Evolutionary conservation across 2,888 invertebrate genomes (phyloP), one percentile per base, ranked within the genome.

Genomic region (Paralinhomoeus sp.): DNA sequence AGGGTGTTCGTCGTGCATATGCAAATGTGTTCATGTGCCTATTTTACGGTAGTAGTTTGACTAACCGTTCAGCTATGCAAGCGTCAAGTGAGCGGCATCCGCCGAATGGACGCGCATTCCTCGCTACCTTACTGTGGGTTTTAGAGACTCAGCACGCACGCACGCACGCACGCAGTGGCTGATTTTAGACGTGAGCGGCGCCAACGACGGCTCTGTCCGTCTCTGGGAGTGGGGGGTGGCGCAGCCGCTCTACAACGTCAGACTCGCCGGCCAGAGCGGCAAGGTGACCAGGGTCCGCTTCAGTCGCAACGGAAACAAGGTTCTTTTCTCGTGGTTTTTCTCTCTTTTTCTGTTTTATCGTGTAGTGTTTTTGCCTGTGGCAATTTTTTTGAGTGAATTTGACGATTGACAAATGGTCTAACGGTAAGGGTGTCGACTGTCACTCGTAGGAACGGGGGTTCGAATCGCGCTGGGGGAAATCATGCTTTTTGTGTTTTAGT

Each of bases 191-290:
- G 67, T 91, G 54, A 84, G 85, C 37, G 91, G 91, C 45, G 80
- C 84, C 15, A 83, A 84, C 62, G 91, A 91, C 68, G 89, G 91
- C 12, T 85, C 87, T 0, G 87, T 91, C 1, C 78, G 81, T 53
- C 72, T 91, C 50, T 87, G 93, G 89, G 93, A 97, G 68, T 97
- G 93, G 91, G 85, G 84, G 9, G 89, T 53, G 18, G 75, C 77
- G 41, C 79, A 80, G 48, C 79, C 82, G 36, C 80, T 89, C 17
- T 80, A 84, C 57, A 77, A 78, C 22, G 85, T 87, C 1, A 73
- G 89, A 35, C 77, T 82, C n/a, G 75, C 85, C 0, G 89, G 89
- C 31, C 85, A 89, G 5, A 87, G 81, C 65, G 65, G 64, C 24
- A 71, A 70, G 55, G 91, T 93, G 46, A 87, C 87, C 2, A 74